Evolutionary conservation across 2,797 vertebrate genomes (phyloP).

Genomic region (Pseudomugil tenellus): DNA sequence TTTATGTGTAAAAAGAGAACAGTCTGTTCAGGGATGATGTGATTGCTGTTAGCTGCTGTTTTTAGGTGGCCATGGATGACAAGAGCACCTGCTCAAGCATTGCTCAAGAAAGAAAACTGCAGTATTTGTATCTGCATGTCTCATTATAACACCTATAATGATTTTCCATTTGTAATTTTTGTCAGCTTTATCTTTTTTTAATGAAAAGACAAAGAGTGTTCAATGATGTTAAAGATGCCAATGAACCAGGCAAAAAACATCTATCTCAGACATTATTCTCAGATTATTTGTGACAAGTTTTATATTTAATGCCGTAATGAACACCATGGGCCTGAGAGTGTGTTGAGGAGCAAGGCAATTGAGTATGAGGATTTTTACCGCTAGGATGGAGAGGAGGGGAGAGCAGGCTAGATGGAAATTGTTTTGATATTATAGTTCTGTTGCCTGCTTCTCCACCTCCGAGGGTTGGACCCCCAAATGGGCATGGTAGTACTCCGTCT

Average conservation of each 20-base stretch:
- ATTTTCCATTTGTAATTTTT: too few species aligned
- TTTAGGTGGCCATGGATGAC: neutral
- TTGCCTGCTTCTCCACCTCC: conserved; percentile 86
- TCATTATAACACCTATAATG: too few species aligned
- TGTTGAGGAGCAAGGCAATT: conserved; percentile 36
- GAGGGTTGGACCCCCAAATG: conserved; percentile 90
- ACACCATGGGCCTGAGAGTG: conserved; percentile 53
- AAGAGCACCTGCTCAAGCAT: too few species aligned
- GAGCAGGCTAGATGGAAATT: conserved; percentile 74
- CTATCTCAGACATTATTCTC: neutral
- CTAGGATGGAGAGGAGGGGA: conserved; percentile 75
- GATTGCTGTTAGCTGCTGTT: neutral
- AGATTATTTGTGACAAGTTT: neutral
- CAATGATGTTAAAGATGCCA: too few species aligned
- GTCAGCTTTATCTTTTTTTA: too few species aligned
- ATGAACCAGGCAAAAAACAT: too few species aligned
- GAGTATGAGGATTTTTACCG: conserved; percentile 71
- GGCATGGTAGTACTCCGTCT: conserved; percentile 90
- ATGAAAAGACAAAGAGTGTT: neutral
- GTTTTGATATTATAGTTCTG: conserved; percentile 78
- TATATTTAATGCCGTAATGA: conserved; percentile 37
- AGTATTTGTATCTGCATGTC: too few species aligned
- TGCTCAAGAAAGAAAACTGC: too few species aligned
- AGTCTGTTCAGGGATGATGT: neutral
- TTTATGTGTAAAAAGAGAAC: neutral